Base-by-base conservation (phyloP, 1,140 invertebrate genomes). In the Oscheius sp. region DNA sequence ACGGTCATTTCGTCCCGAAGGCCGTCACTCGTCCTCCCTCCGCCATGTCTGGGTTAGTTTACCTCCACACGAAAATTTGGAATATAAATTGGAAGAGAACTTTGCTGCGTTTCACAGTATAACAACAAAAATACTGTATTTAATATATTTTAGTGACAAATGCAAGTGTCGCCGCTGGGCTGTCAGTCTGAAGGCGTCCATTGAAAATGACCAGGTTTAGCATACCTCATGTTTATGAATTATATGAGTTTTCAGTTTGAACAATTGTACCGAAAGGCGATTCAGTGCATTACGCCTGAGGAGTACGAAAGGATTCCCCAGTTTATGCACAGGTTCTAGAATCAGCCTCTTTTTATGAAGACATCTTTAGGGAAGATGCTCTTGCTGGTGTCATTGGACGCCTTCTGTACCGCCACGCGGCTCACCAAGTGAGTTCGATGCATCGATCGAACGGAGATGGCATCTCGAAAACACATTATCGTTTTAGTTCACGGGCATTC, bases 361-460 rank as follows among this genome's bases (percentile, higher is more conserved):
- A 18, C 42, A 63, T 7, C 36, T 79, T 80, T 62, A 78, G 73
- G 28, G 82, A 83, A 23, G 82, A 83, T 67, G 68, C 81, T 15
- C 64, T 83, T 10, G 80, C 83, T 3, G 80, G 74, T 62, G 71
- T 83, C 20, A 80, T 80, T 23, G 83, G 82, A 7, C 69, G 83
- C 31, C 67, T 83, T 26, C 77, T 83, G 38, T 72, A 84, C 29
- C 75, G 82, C 13, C 77, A 82, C 61, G 81, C 82, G 1, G 77
- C 74, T 59, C 49, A 67, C 0, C 52, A 68, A 49, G 77, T 78
- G 36, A 55, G 62, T n/a, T n/a, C n/a, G n/a, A n/a, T n/a, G n/a
- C n/a, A n/a, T n/a, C n/a, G n/a, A n/a, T n/a, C n/a, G 23, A 26
- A 49, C 45, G 15, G 18, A n/a, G n/a, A 15, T 55, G 20, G 29